These are phyloP conservation scores for Sarcophaga peregrina DNA, from an alignment of 1,140 invertebrate genomes.

Conservation along the genomic window DNA sequence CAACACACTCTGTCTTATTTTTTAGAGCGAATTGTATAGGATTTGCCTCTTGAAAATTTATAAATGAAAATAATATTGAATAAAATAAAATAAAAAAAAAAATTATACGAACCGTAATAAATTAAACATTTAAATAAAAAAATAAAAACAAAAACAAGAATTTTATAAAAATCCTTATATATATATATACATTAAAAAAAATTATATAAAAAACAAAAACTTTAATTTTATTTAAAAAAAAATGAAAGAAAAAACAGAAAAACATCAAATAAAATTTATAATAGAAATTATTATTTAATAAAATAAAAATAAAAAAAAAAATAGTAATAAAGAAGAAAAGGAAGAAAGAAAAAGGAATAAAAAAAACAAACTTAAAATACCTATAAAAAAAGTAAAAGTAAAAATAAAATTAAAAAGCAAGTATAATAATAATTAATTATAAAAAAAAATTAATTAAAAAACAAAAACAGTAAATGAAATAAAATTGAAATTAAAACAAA, in stretches of 20 bases:
- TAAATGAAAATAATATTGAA: not conserved
- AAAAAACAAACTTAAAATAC: slow-evolving; percentile 29
- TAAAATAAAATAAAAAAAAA: slow-evolving; percentile 17
- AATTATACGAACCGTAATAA: not conserved
- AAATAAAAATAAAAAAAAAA: not conserved
- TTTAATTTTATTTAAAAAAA: too few species aligned
- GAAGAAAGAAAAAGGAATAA: slow-evolving; percentile 4
- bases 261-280: slow-evolving; percentile 24
- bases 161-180: slow-evolving; percentile 29
- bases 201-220: not conserved
- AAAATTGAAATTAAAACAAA: slow-evolving; percentile 20
- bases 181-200: slow-evolving; percentile 19
- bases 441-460: slow-evolving; percentile 32
- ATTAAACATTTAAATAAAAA: not conserved
- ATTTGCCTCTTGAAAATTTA: not conserved
- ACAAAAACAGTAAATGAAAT: slow-evolving; percentile 41
- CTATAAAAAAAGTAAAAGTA: slow-evolving; percentile 26
- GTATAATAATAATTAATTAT: slow-evolving; percentile 34
- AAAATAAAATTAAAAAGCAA: not conserved
- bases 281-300: not conserved
- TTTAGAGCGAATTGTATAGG: not conserved
- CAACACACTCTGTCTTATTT: not conserved
- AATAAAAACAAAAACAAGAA: not conserved
- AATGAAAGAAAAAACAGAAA: too few species aligned
- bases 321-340: slow-evolving; percentile 23